phyloP scores from a whole-genome alignment of 1,140 invertebrate genomes.

The Cydia amplana region DNA sequence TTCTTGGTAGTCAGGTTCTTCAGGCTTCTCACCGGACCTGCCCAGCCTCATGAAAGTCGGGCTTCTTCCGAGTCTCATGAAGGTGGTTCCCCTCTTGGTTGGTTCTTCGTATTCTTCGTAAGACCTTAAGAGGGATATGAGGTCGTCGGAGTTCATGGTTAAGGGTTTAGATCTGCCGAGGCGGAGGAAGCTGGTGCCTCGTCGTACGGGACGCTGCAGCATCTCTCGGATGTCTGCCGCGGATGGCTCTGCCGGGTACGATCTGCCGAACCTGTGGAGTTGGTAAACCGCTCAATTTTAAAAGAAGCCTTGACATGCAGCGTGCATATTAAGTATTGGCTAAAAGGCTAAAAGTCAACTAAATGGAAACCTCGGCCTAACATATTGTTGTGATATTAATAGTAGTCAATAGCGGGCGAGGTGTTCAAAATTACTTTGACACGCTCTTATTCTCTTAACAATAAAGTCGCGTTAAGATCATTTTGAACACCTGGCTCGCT shows the following conservation, averaged over 20 bases:
- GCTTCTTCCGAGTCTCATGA: constrained; percentile 63
- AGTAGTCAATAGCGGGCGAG: too few species aligned
- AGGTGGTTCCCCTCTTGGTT: constrained; percentile 57
- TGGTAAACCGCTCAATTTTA: constrained; percentile 32
- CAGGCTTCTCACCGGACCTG: constrained; percentile 52
- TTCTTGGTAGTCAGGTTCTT: constrained; percentile 59
- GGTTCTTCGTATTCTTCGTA: constrained; percentile 67
- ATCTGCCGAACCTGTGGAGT: constrained; percentile 64
- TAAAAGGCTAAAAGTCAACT: not conserved
- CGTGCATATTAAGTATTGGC: not conserved
- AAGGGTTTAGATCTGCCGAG: constrained; percentile 66
- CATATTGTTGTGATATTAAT: too few species aligned
- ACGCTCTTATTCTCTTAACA: too few species aligned
- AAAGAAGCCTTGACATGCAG: constrained; percentile 26
- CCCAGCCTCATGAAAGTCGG: constrained; percentile 70
- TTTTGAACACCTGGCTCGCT: too few species aligned
- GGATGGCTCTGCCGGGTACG: constrained; percentile 63
- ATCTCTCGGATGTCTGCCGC: constrained; percentile 65
- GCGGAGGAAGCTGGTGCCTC: constrained; percentile 69
- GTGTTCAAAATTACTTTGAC: too few species aligned
- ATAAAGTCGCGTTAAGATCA: too few species aligned
- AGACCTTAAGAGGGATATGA: constrained; percentile 57
- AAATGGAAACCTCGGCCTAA: not conserved
- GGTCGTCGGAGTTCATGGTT: constrained; percentile 61
- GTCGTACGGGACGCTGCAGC: constrained; percentile 54